These are phyloP conservation scores for Lophius americanus DNA, from an alignment of 2,797 vertebrate species.

Conservation along the genomic window DNA sequence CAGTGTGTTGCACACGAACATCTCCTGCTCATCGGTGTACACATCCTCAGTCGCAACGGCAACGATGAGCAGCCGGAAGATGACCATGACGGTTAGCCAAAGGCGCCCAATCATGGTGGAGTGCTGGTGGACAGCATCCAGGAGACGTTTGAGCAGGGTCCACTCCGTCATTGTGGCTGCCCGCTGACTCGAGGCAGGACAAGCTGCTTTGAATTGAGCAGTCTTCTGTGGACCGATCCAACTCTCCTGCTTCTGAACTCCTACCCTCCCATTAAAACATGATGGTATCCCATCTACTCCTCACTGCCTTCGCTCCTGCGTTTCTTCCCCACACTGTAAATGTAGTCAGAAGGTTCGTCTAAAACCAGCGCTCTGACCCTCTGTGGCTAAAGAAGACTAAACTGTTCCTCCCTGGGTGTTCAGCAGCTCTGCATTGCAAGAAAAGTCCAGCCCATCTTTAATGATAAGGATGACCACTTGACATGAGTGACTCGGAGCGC, in stretches of 20 bases:
- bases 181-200: conserved; percentile 50
- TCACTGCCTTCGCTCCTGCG: background rate
- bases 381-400: background rate
- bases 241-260: conserved; percentile 20
- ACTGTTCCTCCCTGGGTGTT: conserved; percentile 1
- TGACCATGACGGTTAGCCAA: conserved; percentile 94
- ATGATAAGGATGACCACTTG: conserved; percentile 82
- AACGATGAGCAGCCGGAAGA: conserved; percentile 93
- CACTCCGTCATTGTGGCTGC: conserved; percentile 85
- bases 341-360: background rate
- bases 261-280: background rate
- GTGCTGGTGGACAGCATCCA: conserved; percentile 97
- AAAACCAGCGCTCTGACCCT: background rate
- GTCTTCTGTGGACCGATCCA: conserved; percentile 59
- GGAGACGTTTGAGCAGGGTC: conserved; percentile 94
- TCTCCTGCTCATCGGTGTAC: conserved; percentile 94
- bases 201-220: conserved; percentile 46
- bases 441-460: conserved; percentile 67
- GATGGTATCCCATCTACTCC: background rate
- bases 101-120: conserved; percentile 97
- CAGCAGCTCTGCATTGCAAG: conserved; percentile 4
- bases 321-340: background rate
- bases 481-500: conserved; percentile 72
- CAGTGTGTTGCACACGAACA: conserved; percentile 94
- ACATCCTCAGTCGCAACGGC: conserved; percentile 95